These are phyloP conservation scores for Conus betulinus DNA, from an alignment of 1,140 invertebrate species.

Conservation along the genomic window DNA sequence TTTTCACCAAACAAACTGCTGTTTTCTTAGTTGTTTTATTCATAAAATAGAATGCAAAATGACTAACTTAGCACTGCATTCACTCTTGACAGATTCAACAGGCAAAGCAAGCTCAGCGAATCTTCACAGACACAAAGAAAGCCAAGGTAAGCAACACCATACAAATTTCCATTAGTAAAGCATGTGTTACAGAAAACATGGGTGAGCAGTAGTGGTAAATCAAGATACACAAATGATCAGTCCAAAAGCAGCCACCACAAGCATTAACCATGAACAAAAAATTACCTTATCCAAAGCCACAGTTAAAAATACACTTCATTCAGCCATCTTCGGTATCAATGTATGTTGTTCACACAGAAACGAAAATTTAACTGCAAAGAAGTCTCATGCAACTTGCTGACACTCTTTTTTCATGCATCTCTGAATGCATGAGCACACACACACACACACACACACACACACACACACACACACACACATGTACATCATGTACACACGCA, in stretches of 20 bases:
- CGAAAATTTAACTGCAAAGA: too few relatives aligned
- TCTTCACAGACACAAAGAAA: neutral
- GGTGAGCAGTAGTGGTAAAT: neutral
- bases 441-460: slow-evolving; percentile 4
- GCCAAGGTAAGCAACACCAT: neutral
- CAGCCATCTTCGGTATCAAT: too few relatives aligned
- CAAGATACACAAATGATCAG: neutral
- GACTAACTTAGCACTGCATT: too few relatives aligned
- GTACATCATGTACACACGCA: too few relatives aligned
- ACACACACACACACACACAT: neutral
- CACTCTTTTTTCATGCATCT: neutral
- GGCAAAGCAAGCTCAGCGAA: neutral
- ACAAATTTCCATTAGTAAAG: neutral
- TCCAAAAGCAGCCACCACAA: neutral
- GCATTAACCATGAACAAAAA: neutral
- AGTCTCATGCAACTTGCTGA: neutral
- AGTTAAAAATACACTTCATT: too few relatives aligned
- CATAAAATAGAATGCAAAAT: too few relatives aligned
- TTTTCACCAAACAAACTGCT: too few relatives aligned
- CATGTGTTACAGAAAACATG: neutral
- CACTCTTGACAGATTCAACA: neutral
- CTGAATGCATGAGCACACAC: neutral
- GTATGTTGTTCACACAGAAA: too few relatives aligned
- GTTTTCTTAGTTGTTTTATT: too few relatives aligned
- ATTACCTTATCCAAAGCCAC: neutral